A percentile compares a stretch with the other conserved stretches of the same genome.
These are phyloP conservation scores for Leucosticte australis DNA, from an alignment of 2,113 vertebrate species.

Conservation along the genomic window DNA sequence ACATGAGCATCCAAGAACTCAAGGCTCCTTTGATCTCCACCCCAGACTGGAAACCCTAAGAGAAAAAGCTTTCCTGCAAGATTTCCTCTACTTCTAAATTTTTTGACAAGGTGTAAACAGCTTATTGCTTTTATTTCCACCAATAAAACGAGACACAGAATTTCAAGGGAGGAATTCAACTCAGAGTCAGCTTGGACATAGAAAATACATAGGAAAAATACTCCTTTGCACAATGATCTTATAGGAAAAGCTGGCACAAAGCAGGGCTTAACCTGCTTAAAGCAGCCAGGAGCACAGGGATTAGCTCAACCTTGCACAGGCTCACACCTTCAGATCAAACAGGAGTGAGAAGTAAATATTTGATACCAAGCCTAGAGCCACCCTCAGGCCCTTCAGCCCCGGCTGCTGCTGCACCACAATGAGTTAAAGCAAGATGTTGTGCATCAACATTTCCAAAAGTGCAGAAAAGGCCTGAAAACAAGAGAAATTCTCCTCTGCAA, in stretches of 20 bases:
- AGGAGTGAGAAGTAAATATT: not conserved
- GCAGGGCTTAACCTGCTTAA: not conserved
- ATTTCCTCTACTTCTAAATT: not conserved
- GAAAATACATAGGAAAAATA: not conserved
- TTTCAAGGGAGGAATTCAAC: not conserved
- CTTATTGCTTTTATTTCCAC: not conserved
- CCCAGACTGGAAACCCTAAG: not conserved
- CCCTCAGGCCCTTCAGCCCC: not conserved
- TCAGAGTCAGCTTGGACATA: not conserved
- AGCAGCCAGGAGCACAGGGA: not conserved
- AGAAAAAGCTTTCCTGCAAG: not conserved
- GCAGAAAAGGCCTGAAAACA: not conserved
- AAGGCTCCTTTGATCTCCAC: conserved; percentile 11
- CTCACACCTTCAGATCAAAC: not conserved
- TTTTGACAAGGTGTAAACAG: not conserved
- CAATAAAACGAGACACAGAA: not conserved
- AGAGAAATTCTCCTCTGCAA: not conserved
- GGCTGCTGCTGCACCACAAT: not conserved
- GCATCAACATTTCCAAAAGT: not conserved
- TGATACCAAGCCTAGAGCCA: not conserved
- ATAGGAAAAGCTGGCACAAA: not conserved
- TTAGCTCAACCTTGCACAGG: not conserved
- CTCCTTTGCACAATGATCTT: not conserved
- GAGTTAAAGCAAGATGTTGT: not conserved
- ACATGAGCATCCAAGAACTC: not conserved